Evolutionary conservation across 2,888 invertebrate species (phyloP).

Genomic region (Phymatocera aterrima): DNA sequence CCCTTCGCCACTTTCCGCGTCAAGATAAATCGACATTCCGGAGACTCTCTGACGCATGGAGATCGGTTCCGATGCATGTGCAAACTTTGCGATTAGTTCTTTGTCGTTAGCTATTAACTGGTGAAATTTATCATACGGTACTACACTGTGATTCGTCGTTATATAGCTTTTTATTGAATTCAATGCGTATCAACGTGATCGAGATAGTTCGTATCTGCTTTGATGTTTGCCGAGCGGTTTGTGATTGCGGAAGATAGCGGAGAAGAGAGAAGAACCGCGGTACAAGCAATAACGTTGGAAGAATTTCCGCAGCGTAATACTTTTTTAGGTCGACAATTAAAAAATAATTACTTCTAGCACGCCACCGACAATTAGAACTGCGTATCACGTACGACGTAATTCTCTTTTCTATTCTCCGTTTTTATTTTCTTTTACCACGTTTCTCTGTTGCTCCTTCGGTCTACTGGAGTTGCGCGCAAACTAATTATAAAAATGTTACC

Average conservation of each 20-base stretch:
- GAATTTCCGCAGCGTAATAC: not conserved
- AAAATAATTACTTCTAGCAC: slow-evolving; percentile 68
- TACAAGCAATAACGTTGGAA: not conserved
- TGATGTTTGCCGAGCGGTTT: not conserved
- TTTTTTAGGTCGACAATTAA: slow-evolving; percentile 63
- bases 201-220: not conserved
- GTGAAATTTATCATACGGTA: not conserved
- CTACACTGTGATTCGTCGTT: not conserved
- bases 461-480: slow-evolving; percentile 57
- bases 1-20: not conserved
- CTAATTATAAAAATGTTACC: slow-evolving; percentile 69
- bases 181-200: not conserved
- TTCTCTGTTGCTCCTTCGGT: slow-evolving; percentile 42
- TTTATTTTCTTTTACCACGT: slow-evolving; percentile 43
- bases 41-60: not conserved
- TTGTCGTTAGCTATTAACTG: not conserved
- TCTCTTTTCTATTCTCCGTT: slow-evolving; percentile 47
- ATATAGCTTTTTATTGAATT: not conserved
- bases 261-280: not conserved
- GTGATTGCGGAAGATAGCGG: not conserved
- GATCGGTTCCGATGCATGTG: not conserved
- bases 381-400: slow-evolving; percentile 64
- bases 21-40: not conserved
- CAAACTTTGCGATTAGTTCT: not conserved
- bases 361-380: slow-evolving; percentile 65